A percentile compares a stretch with the other conserved stretches of the same genome.
phyloP scores from a whole-genome alignment of 2,113 vertebrate genomes.

The Thalassarche chlororhynchos region DNA sequence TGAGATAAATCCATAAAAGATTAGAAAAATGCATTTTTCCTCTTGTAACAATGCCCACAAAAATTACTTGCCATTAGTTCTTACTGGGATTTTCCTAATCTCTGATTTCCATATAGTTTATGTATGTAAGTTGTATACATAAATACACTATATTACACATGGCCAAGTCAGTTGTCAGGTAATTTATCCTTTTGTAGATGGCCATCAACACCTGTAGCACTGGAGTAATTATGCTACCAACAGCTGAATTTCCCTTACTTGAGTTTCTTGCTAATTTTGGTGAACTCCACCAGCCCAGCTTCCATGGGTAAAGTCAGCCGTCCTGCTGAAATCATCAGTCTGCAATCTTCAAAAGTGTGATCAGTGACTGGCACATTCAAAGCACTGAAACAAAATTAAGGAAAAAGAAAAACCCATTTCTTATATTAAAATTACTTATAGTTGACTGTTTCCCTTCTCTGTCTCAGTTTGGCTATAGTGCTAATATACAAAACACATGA shows the following conservation, averaged over 20 bases:
- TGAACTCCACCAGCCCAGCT: conserved; percentile 96
- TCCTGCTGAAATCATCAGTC: conserved; percentile 96
- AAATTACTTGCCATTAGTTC: neutral
- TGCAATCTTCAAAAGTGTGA: conserved; percentile 96
- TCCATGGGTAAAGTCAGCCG: conserved; percentile 97
- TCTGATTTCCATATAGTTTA: neutral
- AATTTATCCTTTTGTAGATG: neutral
- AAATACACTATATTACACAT: neutral
- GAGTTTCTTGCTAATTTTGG: conserved; percentile 95
- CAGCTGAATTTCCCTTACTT: conserved; percentile 77
- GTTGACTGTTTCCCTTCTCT: neutral
- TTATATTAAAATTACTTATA: neutral
- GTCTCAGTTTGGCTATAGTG: neutral
- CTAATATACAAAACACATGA: neutral
- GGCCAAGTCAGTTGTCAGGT: neutral
- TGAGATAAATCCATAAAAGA: neutral
- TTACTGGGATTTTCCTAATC: neutral
- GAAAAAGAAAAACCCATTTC: neutral
- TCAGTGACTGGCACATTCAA: conserved; percentile 90
- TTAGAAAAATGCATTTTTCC: neutral
- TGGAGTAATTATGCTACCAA: neutral
- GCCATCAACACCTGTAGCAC: neutral
- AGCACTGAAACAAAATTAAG: conserved; percentile 71
- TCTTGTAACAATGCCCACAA: neutral
- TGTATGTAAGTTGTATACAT: neutral